Evolutionary conservation across 2,797 vertebrate species (phyloP).

Genomic region (Macropodus opercularis): DNA sequence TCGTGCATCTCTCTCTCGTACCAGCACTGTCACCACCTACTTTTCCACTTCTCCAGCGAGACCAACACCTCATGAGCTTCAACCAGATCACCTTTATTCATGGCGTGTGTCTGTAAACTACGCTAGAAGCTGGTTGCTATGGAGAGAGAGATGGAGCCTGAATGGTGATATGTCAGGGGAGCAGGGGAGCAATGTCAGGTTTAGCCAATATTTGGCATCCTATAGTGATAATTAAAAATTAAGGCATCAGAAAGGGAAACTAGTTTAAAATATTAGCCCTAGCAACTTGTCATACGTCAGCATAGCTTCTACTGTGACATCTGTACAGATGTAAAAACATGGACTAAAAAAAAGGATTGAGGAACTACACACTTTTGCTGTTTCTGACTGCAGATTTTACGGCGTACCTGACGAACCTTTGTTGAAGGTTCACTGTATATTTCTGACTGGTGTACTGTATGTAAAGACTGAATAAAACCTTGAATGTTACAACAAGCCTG

Average conservation of each 20-base stretch:
- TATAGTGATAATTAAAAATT: slow-evolving; percentile 25
- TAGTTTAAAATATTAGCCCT: slow-evolving; percentile 19
- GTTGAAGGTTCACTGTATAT: slow-evolving; percentile 80
- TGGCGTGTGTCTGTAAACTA: slow-evolving; percentile 9
- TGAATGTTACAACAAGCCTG: slow-evolving; percentile 80
- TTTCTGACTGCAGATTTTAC: slow-evolving; percentile 71
- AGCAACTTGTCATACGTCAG: slow-evolving; percentile 36
- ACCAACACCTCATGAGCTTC: slow-evolving; percentile 26
- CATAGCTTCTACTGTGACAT: slow-evolving; percentile 59
- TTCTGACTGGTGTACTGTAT: slow-evolving; percentile 85
- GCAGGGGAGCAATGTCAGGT: slow-evolving; percentile 43
- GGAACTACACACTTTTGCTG: slow-evolving; percentile 39
- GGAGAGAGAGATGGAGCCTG: slow-evolving; percentile 32
- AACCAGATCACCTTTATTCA: slow-evolving; percentile 13
- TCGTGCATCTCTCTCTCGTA: neutral
- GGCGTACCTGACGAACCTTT: slow-evolving; percentile 73
- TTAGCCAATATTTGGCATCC: slow-evolving; percentile 74
- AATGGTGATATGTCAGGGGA: slow-evolving; percentile 19
- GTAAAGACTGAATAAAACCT: slow-evolving; percentile 85
- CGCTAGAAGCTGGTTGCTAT: neutral
- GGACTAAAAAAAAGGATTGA: slow-evolving; percentile 51
- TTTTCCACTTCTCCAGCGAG: slow-evolving; percentile 28
- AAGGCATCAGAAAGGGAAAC: slow-evolving; percentile 37
- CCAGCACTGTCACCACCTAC: slow-evolving; percentile 1
- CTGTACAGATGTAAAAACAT: slow-evolving; percentile 59